Evolutionary conservation across 2,113 vertebrate genomes (phyloP), one percentile per base, ranked within the genome.

Genomic region (Paedocypris sp.): DNA sequence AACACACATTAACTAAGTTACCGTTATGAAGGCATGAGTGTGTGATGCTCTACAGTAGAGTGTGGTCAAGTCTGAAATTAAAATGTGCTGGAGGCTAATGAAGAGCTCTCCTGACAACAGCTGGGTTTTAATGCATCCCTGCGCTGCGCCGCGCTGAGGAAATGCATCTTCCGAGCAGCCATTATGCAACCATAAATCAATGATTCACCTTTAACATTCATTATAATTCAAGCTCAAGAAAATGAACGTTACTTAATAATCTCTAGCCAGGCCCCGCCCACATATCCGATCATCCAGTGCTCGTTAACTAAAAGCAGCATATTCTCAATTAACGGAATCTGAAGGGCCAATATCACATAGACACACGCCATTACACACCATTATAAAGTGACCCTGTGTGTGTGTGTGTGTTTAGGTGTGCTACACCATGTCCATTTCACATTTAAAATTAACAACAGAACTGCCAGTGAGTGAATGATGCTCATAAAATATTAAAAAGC

Each of bases 131-230:
- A 64, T 52, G 32, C 60, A 50, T 50, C 43, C 54, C 47, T 45
- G 12, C 54, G 28, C 53, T 16, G 15, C 39, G 28, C 39, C 8
- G 2, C 13, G 23, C 25, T 20, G 20, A 13, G 49, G 19, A 39
- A 64, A 64, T 41, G 33, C 47, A 46, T 69, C 54, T 51, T 60
- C 54, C 47, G 11, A 48, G 32, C 39, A 53, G 26, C 26, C 18
- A 31, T 64, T 69, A 46, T 12, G 64, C 38, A 28, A 13, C 36
- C 53, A 59, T 64, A 46, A 64, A 64, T 68, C 46, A 68, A 64
- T 68, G 63, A 64, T 11, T 53, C 63, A 68, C 60, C 53, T 68
- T 68, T 59, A 59, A 68, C 66, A 68, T 63, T 68, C 45, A 68
- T 68, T 68, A 59, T 58, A 39, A 20, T 46, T 52, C 32, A 59